These are phyloP conservation scores for Stenodema calcarata DNA, from an alignment of 2,888 invertebrate genomes.

Conservation along the genomic window DNA sequence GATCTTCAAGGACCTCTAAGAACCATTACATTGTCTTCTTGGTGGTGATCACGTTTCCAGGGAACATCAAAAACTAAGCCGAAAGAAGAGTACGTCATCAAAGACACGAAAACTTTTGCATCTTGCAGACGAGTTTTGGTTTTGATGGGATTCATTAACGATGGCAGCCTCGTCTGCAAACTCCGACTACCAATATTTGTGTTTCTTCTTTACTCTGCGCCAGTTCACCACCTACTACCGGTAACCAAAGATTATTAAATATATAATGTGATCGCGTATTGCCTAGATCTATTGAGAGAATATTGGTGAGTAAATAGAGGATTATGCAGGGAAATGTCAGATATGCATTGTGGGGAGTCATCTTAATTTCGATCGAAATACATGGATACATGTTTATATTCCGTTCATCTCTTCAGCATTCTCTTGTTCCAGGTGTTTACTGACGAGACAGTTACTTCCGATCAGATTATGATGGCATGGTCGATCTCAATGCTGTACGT, in stretches of 20 bases:
- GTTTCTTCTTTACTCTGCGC: neutral
- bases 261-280: no score
- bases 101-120: constrained; percentile 5
- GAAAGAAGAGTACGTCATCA: neutral
- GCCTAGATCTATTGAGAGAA: no score
- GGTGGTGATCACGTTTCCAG: no score
- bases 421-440: neutral
- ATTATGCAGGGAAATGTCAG: no score
- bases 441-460: neutral
- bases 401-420: no score
- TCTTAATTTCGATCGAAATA: no score
- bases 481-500: constrained; percentile 20
- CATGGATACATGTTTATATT: no score
- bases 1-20: no score
- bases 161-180: constrained; percentile 3
- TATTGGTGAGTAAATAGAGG: no score
- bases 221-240: constrained; percentile 8
- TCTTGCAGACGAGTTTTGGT: neutral
- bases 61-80: neutral
- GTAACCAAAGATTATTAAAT: neutral
- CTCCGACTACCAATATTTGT: neutral
- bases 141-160: constrained; percentile 12
- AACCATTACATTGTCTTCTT: no score
- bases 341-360: no score
- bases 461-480: neutral